A percentile compares a stretch with the other conserved stretches of the same genome.
Evolutionary conservation across 2,888 invertebrate species (phyloP).

Genomic region (Laspeyria flexula): DNA sequence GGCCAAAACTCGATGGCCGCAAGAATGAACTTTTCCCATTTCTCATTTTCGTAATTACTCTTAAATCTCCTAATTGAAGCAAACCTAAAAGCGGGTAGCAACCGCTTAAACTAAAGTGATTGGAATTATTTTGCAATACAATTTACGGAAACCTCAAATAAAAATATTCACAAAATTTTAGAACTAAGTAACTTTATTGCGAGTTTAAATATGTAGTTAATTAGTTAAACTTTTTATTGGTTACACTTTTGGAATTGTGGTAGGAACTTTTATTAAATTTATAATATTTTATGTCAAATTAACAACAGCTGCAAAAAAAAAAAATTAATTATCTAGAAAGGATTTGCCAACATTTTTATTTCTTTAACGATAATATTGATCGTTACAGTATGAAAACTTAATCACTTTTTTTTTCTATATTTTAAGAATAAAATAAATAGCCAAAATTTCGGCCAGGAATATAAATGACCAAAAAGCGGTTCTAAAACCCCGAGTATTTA

Average conservation of each 20-base stretch:
- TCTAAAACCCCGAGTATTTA: conserved; percentile 23
- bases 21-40: conserved; percentile 77
- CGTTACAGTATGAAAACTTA: too few relatives aligned
- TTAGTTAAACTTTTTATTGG: background rate
- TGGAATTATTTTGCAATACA: conserved; percentile 34
- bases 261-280: too few relatives aligned
- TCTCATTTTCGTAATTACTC: conserved; percentile 78
- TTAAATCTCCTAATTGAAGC: conserved; percentile 71
- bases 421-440: too few relatives aligned
- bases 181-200: conserved; percentile 15
- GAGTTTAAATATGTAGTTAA: background rate
- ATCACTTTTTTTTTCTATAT: too few relatives aligned
- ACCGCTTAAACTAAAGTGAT: conserved; percentile 34
- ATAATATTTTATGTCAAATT: too few relatives aligned
- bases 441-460: background rate
- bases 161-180: conserved; percentile 23
- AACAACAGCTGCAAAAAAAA: too few relatives aligned
- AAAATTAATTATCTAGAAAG: too few relatives aligned
- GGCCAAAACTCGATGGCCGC: conserved; percentile 66
- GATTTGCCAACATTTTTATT: too few relatives aligned
- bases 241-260: background rate
- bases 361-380: too few relatives aligned
- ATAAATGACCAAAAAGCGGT: conserved; percentile 19
- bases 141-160: conserved; percentile 22
- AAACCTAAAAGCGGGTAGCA: conserved; percentile 52